Base-by-base conservation (phyloP, 2,797 vertebrate genomes). In the Malurus leucopterus region DNA sequence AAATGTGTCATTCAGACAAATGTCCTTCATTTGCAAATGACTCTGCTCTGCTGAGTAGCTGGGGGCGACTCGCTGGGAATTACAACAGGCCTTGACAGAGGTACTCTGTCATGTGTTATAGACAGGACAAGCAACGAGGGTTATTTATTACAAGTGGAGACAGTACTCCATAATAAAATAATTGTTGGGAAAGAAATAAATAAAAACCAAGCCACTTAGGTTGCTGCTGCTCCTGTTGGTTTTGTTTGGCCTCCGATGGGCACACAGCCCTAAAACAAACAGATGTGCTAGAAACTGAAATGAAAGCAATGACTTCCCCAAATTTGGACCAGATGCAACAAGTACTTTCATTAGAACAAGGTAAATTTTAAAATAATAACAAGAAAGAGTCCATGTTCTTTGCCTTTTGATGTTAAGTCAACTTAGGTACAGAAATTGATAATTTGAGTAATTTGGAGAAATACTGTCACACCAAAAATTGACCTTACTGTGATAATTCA, bases 1-100 rank as follows among this genome's bases (percentile, higher is more conserved):
- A 95, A 93, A 89, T 61, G 70, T 17, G 91, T 67, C 76, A 69
- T 68, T 84, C 89, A 65, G 62, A 88, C 43, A 78, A 93, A 95
- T 90, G 92, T 27, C 84, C 92, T 94, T 94, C 74, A 87, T 90
- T 93, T 94, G 78, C 93, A 92, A 96, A 90, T 19, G 44, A 86
- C 63, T 72, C 50, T 69, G 71, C 41, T 87, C 73, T 64, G 36
- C 40, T 82, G 49, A 32, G 74, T 80, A 34, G 36, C 79, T 75
- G 50, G 78, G 63, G 40, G 88, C 58, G 1, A 59, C 50, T 74
- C 24, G 11, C 51, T 68, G 70, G 62, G 38, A 75, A 86, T 91
- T 74, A 71, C 69, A 84, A 38, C 3, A 13, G 65, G 16, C 75
- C 30, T 57, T 81, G 53, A 75, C 84, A 90, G 44, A 30, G 53